Conservation (phyloP, 2,113 vertebrate species). For the Meles meles region DNA sequence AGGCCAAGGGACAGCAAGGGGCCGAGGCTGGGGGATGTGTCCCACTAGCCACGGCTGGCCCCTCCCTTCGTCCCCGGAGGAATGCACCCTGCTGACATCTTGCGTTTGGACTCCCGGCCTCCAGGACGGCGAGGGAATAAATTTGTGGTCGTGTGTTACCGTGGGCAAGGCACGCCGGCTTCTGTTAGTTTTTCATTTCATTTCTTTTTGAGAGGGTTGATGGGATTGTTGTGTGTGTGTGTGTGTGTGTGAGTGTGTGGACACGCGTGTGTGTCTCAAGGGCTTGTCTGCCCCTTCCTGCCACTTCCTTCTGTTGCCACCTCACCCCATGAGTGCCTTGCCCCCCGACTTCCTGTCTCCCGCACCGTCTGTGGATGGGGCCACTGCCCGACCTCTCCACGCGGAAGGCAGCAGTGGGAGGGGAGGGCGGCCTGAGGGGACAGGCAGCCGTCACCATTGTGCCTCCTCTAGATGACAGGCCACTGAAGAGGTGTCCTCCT, state of each 20-base stretch:
- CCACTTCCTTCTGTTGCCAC: too few species aligned
- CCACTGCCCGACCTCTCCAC: background rate
- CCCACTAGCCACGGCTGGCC: background rate
- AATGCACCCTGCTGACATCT: background rate
- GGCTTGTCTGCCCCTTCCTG: background rate
- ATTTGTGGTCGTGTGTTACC: accelerated
- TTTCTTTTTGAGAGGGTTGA: background rate
- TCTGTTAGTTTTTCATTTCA: background rate
- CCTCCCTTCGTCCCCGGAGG: background rate
- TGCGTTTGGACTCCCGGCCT: background rate
- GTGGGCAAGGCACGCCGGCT: background rate
- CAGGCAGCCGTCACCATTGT: accelerated
- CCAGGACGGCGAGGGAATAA: background rate
- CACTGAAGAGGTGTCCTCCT: slow-evolving; percentile 63
- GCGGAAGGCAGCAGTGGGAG: accelerated
- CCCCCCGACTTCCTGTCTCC: background rate
- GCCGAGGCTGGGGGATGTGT: accelerated
- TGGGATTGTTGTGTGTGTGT: too few species aligned
- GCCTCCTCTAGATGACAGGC: background rate
- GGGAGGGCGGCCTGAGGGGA: too few species aligned
- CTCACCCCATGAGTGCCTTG: background rate
- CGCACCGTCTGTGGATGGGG: background rate
- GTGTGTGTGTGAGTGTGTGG: background rate
- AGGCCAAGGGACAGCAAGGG: background rate
- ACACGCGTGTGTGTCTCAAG: background rate